Conservation (phyloP, 2,113 vertebrate species). For the Hylia prasina region DNA sequence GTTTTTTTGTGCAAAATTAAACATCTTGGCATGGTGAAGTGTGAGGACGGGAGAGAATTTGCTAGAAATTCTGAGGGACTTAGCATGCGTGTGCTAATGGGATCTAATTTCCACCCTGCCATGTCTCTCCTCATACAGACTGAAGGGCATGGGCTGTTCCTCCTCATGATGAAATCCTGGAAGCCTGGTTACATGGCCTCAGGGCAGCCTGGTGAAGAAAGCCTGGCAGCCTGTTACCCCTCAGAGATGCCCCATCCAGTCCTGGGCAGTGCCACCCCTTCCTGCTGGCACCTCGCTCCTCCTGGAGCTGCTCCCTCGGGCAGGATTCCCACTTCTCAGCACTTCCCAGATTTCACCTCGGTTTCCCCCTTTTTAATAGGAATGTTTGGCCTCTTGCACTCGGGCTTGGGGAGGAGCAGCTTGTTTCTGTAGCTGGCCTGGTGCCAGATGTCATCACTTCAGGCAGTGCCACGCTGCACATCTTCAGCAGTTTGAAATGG, state of each 20-base stretch:
- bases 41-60: slow-evolving; percentile 1
- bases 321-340: slow-evolving; percentile 25
- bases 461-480: slow-evolving; percentile 81
- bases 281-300: not conserved
- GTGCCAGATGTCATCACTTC: slow-evolving; percentile 79
- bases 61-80: not conserved
- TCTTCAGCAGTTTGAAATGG: slow-evolving; percentile 78
- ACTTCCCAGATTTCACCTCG: slow-evolving; percentile 58
- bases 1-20: not conserved
- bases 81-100: not conserved
- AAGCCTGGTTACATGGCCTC: not conserved
- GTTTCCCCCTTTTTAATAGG: slow-evolving; percentile 57
- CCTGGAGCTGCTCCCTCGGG: not conserved
- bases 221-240: not conserved
- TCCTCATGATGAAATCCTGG: not conserved
- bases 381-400: slow-evolving; percentile 67
- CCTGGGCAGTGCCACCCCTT: not conserved
- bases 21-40: not conserved
- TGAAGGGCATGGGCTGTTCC: not conserved
- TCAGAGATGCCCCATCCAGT: not conserved
- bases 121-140: not conserved
- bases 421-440: slow-evolving; percentile 73
- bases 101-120: not conserved
- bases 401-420: slow-evolving; percentile 62
- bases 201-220: not conserved